Evolutionary conservation across 1,140 invertebrate species (phyloP).

Genomic region (Drosophila insularis): DNA sequence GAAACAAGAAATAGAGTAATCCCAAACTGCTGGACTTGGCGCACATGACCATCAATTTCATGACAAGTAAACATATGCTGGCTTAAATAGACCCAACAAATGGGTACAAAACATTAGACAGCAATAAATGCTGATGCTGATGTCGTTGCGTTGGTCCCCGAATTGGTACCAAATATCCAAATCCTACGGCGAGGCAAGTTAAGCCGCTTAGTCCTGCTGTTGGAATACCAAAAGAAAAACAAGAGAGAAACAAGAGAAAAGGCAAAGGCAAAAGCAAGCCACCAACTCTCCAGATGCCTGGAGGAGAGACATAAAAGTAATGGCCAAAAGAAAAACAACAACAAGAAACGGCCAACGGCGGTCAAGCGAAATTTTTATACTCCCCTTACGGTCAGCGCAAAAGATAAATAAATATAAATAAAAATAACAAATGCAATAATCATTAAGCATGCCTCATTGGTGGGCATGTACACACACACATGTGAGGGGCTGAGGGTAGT

Average conservation of each 20-base stretch:
- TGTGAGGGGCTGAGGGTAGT: not conserved
- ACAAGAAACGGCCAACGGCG: conserved; percentile 13
- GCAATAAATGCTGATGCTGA: conserved; percentile 59
- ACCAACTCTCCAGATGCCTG: conserved; percentile 4
- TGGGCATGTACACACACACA: conserved; percentile 35
- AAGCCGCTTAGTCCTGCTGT: conserved; percentile 51
- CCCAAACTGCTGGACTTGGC: conserved; percentile 22
- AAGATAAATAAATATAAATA: conserved; percentile 71
- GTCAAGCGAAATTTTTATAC: conserved; percentile 37
- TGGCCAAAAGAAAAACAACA: conserved; percentile 40
- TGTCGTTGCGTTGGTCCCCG: not conserved
- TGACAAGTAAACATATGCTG: conserved; percentile 16
- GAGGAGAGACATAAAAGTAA: conserved; percentile 50
- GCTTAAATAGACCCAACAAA: conserved; percentile 52
- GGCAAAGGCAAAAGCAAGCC: conserved; percentile 20
- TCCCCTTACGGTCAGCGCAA: conserved; percentile 38
- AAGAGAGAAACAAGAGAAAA: conserved; percentile 24
- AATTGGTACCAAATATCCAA: conserved; percentile 1
- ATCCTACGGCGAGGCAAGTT: conserved; percentile 23
- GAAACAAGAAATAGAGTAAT: conserved; percentile 12
- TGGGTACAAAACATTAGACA: conserved; percentile 55
- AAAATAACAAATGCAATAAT: conserved; percentile 72
- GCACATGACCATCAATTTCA: conserved; percentile 23
- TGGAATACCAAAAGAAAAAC: conserved; percentile 31
- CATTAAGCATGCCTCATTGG: conserved; percentile 71